A percentile compares a stretch with the other conserved stretches of the same genome.
These are phyloP conservation scores for Bombus terrestris DNA, from an alignment of 1,140 invertebrate species.

Conservation along the genomic window DNA sequence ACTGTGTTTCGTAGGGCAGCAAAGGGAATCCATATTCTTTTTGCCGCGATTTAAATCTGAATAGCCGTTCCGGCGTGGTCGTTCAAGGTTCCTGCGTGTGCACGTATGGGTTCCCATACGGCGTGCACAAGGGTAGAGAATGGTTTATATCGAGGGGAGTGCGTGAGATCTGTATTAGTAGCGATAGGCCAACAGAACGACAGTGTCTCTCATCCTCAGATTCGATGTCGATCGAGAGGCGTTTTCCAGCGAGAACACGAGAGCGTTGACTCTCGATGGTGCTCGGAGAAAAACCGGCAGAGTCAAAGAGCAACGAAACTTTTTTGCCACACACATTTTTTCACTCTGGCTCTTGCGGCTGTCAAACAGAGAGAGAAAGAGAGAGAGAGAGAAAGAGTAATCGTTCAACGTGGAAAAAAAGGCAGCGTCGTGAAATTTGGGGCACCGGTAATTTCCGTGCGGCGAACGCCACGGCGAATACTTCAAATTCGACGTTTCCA, in stretches of 20 bases:
- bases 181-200: constrained; percentile 68
- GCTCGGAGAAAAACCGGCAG: neutral
- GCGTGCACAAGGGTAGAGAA: constrained; percentile 73
- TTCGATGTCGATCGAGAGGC: neutral
- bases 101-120: constrained; percentile 77
- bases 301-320: neutral
- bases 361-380: neutral
- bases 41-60: constrained; percentile 82
- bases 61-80: constrained; percentile 74
- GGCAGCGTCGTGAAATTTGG: constrained; percentile 29
- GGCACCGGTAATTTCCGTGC: constrained; percentile 30
- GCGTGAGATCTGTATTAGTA: constrained; percentile 83
- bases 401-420: constrained; percentile 10
- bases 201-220: constrained; percentile 76
- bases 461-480: constrained; percentile 31
- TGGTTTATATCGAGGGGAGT: constrained; percentile 80
- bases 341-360: neutral
- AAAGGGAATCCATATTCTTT: constrained; percentile 76
- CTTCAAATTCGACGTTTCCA: constrained; percentile 50
- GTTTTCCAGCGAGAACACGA: neutral
- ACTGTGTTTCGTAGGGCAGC: constrained; percentile 72
- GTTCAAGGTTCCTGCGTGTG: constrained; percentile 62
- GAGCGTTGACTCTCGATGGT: neutral
- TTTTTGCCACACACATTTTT: neutral
- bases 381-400: neutral